Conservation (phyloP, 2,888 invertebrate genomes). For the Maniola hyperantus region DNA sequence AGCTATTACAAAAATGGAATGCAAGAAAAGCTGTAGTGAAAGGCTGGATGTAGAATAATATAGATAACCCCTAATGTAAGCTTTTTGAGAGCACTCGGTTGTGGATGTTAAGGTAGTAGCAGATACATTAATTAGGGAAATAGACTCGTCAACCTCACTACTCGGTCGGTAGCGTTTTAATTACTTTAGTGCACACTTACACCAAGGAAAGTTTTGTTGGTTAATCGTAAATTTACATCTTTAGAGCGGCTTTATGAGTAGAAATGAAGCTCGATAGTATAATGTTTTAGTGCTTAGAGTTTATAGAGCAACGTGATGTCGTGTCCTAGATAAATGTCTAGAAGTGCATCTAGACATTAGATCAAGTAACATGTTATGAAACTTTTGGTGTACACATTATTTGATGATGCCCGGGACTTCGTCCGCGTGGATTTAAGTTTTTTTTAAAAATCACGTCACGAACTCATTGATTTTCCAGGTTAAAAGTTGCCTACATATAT, state of each 20-base stretch:
- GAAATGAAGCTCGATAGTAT: slow-evolving; percentile 11
- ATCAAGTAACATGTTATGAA: neutral
- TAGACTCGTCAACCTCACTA: slow-evolving; percentile 35
- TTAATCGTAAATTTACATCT: slow-evolving; percentile 25
- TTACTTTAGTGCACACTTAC: slow-evolving; percentile 33
- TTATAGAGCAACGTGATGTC: neutral
- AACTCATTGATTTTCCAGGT: too few species aligned
- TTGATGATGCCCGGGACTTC: too few species aligned
- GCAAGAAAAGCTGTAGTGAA: neutral
- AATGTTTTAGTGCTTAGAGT: slow-evolving; percentile 6
- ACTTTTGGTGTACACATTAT: too few species aligned
- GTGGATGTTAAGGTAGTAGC: slow-evolving; percentile 32
- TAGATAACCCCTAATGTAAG: slow-evolving; percentile 33
- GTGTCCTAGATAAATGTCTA: too few species aligned
- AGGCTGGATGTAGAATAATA: slow-evolving; percentile 1
- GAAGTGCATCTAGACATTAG: too few species aligned
- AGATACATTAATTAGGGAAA: slow-evolving; percentile 40
- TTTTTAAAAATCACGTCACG: too few species aligned
- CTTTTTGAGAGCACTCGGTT: slow-evolving; percentile 32
- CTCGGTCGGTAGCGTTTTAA: slow-evolving; percentile 36
- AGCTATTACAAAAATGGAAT: neutral
- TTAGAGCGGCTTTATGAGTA: slow-evolving; percentile 25
- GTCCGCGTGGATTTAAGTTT: neutral
- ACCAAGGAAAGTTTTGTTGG: slow-evolving; percentile 25
- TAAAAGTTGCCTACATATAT: too few species aligned